Conservation (phyloP, 1,140 invertebrate genomes). For the silkworm (Bombyx mori) region ASM3026992v2 NC_085113.1:9169501-9170000, state of each 20-base stretch:
- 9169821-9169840: constrained; percentile 68
- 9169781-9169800: constrained; percentile 60
- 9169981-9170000: too few relatives aligned
- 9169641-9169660: constrained; percentile 1
- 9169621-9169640: not conserved
- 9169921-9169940: constrained; percentile 50
- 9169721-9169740: not conserved
- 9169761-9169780: constrained; percentile 15
- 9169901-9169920: constrained; percentile 42
- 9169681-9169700: constrained; percentile 1
- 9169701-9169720: constrained; percentile 1
- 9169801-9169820: constrained; percentile 53
- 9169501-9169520: too few relatives aligned
- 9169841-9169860: constrained; percentile 61
- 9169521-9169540: too few relatives aligned
- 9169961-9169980: not conserved
- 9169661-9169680: constrained; percentile 3
- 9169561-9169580: too few relatives aligned
- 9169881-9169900: constrained; percentile 11
- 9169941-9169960: constrained; percentile 34
- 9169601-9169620: constrained; percentile 29
- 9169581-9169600: constrained; percentile 8
- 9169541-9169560: too few relatives aligned
- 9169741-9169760: not conserved
- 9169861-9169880: constrained; percentile 52